These are phyloP conservation scores for Drosophila obscura DNA, from an alignment of 1,140 invertebrate genomes.

Conservation along the genomic window DNA sequence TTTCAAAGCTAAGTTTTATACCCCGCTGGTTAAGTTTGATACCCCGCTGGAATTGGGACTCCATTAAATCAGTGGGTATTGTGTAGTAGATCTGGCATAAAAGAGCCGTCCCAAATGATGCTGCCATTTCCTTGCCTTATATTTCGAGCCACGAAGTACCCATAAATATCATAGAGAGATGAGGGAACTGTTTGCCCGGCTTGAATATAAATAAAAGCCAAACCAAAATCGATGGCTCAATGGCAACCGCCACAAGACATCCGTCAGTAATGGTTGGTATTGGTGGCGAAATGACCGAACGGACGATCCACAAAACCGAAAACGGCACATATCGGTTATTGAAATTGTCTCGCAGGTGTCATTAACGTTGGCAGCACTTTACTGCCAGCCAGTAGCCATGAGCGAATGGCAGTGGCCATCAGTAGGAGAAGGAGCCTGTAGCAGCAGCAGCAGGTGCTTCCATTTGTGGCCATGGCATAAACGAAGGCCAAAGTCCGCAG, in stretches of 20 bases:
- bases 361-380: conserved; percentile 65
- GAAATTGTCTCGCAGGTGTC: conserved; percentile 80
- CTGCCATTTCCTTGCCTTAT: neutral
- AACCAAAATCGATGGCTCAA: conserved; percentile 52
- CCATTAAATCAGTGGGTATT: conserved; percentile 17
- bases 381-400: conserved; percentile 16
- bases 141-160: neutral
- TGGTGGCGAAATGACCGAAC: conserved; percentile 1
- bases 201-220: conserved; percentile 21
- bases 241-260: conserved; percentile 33
- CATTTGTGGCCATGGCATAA: conserved; percentile 63
- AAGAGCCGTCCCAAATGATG: no score
- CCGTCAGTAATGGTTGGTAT: conserved; percentile 15
- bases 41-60: neutral
- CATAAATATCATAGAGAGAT: neutral
- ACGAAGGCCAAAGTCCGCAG: conserved; percentile 27
- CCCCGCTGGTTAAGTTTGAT: neutral
- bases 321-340: conserved; percentile 75
- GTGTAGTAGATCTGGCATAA: neutral
- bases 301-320: conserved; percentile 44
- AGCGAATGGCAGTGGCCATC: neutral
- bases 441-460: conserved; percentile 62
- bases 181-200: neutral
- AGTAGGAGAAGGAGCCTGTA: neutral
- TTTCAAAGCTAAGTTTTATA: conserved; percentile 9